Base-by-base conservation (phyloP, 2,113 vertebrate genomes). In the Girardinichthys multiradiatus region DNA sequence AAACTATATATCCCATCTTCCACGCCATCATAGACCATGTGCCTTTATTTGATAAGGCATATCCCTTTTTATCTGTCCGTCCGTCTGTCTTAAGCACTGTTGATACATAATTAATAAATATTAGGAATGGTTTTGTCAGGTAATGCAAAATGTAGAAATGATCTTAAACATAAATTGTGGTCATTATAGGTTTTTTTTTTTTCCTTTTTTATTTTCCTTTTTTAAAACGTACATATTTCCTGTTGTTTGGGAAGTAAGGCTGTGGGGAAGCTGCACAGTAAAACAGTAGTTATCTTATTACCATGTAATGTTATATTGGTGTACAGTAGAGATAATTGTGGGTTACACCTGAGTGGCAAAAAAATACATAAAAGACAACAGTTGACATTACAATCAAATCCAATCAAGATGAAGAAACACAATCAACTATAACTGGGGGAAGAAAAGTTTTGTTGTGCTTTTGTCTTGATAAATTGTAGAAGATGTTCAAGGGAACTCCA, bases 321-420 rank as follows among this genome's bases (percentile, higher is more conserved):
- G 42, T 17, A 45, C 17, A 4, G 31, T 33, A 33, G 42, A 45
- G 19, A 4, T 79, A 68, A 75, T 57, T 78, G 60, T 71, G 24
- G 48, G 57, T 83, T 66, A 69, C 2, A 74, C 51, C 54, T 63
- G 17, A 74, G 62, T 33, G 14, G 26, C 37, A 51, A 57, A 37
- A 27, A 45, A 5, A 45, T 45, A 45, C 6, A 45, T 45, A 19
- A 26, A 11, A 1, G 26, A 57, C 37, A 58, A 11, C 10, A 48
- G 64, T 72, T 10, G 6, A 54, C n/a, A 74, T 37, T 57, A 24
- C 76, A 92, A 89, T 92, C 89, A 92, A 74, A 72, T 28, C 74
- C 64, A 90, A 90, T 91, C 85, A 77, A 76, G 51, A 33, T 67
- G 54, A 58, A 42, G 57, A 60, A 58, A 29, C 62, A 80, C 76